Evolutionary conservation across 2,888 invertebrate species (phyloP).

Genomic region (Lithodes maja): DNA sequence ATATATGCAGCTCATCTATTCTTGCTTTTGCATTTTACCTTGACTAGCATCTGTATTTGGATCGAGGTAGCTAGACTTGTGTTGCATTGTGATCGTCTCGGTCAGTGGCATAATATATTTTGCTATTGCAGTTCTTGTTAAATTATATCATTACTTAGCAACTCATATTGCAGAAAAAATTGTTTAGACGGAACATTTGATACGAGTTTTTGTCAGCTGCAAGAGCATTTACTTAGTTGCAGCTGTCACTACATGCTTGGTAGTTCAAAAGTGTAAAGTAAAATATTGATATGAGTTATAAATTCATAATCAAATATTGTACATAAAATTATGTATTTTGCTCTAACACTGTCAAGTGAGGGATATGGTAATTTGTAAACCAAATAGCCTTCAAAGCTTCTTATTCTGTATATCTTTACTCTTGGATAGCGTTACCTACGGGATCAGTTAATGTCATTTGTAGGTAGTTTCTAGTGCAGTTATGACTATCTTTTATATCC

Average conservation of each 20-base stretch:
- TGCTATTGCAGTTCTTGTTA: neutral
- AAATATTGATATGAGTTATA: slow-evolving; percentile 9
- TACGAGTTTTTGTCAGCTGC: neutral
- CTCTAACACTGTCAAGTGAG: neutral
- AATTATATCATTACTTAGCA: neutral
- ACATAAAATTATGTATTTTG: slow-evolving; percentile 34
- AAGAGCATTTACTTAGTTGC: neutral
- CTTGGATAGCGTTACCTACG: neutral
- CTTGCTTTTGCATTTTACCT: neutral
- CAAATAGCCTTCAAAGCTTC: slow-evolving; percentile 17
- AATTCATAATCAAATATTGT: slow-evolving; percentile 37
- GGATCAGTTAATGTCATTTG: neutral
- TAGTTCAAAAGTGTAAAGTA: neutral
- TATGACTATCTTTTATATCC: slow-evolving; percentile 3
- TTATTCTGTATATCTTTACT: slow-evolving; percentile 18
- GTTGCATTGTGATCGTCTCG: neutral
- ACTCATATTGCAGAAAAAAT: neutral
- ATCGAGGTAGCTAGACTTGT: neutral
- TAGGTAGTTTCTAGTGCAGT: slow-evolving; percentile 27
- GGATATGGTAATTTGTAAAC: slow-evolving; percentile 25
- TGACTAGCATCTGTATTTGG: neutral
- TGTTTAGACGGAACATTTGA: neutral
- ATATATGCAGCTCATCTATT: neutral
- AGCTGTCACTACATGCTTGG: neutral
- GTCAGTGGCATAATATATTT: neutral